Base-by-base conservation (phyloP, 2,888 invertebrate species). In the Habroteleia sp. region DNA sequence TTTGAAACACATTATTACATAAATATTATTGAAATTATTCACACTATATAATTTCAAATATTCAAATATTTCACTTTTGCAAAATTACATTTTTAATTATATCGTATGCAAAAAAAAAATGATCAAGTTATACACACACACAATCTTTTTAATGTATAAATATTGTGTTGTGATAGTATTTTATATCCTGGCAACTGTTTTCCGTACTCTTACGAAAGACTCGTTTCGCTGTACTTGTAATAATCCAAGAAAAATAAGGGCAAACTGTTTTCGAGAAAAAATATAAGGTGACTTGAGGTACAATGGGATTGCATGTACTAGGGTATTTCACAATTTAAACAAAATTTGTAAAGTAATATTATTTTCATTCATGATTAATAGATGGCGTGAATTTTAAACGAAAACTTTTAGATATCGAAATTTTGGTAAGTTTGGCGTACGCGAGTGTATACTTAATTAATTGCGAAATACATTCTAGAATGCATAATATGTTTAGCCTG, bases 201-300 rank as follows among this genome's bases (percentile, higher is more conserved):
- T 39, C 33, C 8, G 41, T 20, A 14, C 16, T 14, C 35, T 25
- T 25, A 10, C 25, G 44, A 35, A 44, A 42, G 50, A 8, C 23
- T 42, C 35, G 29, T 50, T 44, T 42, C 39, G 25, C 7, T 39
- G 56, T 41, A 39, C 46, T 42, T 37, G 37, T 66, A 66, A 54
- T 66, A 54, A 46, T 25, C 46, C 50, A 35, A 65, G 44, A 52
- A 65, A 65, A 65, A 23, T 41, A 42, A 39, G 10, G 35, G 25
- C 50, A 42, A 60, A 23, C 16, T 10, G 5, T 41, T 13, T 17
- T 17, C 5, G 35, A 11, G 5, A 58, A 58, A 68, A 58, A 35
- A 17, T 41, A 33, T 46, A 37, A 44, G 29, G 20, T 31, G 29
- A 46, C 46, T 23, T n/a, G 33, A 27, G 41, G 11, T 17, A 42